Evolutionary conservation across 2,113 vertebrate species (phyloP).

Genomic region (Poeciliopsis occidentalis): DNA sequence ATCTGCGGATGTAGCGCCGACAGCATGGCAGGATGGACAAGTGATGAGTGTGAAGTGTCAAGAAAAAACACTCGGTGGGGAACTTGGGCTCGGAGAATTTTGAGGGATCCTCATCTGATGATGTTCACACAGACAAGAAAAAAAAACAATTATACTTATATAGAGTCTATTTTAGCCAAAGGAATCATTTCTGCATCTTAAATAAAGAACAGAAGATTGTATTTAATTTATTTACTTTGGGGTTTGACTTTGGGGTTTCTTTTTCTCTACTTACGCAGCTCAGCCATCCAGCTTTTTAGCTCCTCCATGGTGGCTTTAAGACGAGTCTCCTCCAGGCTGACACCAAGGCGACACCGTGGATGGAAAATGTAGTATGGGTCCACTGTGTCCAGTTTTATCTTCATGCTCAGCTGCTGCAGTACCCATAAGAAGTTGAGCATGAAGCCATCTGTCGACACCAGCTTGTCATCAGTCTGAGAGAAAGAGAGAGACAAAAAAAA

Average conservation of each 20-base stretch:
- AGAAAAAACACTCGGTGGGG: conserved; percentile 97
- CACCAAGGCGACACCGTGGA: conserved; percentile 89
- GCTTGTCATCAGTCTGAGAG: conserved; percentile 91
- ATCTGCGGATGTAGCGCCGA: conserved; percentile 93
- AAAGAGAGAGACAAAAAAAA: background rate
- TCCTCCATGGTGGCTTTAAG: conserved; percentile 97
- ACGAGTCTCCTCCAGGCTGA: conserved; percentile 91
- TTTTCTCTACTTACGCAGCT: conserved; percentile 85
- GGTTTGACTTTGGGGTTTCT: background rate
- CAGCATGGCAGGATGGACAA: conserved; percentile 95
- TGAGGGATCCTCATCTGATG: conserved; percentile 84
- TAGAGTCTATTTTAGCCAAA: background rate
- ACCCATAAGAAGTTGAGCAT: conserved; percentile 99
- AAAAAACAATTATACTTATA: background rate
- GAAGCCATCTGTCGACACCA: conserved; percentile 97
- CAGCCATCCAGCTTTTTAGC: conserved; percentile 87
- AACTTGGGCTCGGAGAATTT: conserved; percentile 96
- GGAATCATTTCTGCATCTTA: background rate
- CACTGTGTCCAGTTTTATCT: conserved; percentile 98
- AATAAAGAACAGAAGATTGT: too few relatives aligned
- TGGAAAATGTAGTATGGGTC: conserved; percentile 97
- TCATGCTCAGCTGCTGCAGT: conserved; percentile 95
- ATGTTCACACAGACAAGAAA: conserved; percentile 3
- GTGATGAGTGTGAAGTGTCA: conserved; percentile 95
- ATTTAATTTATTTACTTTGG: background rate